Evolutionary conservation across 1,140 invertebrate genomes (phyloP).

Genomic region (Papilio machaon): DNA sequence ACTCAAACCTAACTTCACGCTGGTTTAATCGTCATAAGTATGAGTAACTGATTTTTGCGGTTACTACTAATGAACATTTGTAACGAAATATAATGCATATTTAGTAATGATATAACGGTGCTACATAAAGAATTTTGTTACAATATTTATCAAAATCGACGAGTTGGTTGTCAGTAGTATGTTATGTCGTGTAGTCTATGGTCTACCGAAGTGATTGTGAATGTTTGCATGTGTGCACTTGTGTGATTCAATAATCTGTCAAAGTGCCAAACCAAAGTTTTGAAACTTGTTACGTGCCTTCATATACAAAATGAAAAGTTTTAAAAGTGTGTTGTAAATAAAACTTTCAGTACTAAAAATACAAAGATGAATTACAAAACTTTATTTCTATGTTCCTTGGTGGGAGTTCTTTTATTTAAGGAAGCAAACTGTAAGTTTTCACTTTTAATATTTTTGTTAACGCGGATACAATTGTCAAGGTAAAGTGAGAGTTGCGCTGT

Average conservation of each 20-base stretch:
- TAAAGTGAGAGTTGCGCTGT: constrained; percentile 69
- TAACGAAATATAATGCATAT: constrained; percentile 10
- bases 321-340: constrained; percentile 45
- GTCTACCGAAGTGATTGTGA: not conserved
- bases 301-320: constrained; percentile 54
- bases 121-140: not conserved
- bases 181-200: not conserved
- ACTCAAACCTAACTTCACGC: not conserved
- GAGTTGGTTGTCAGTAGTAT: not conserved
- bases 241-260: constrained; percentile 20
- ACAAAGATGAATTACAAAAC: constrained; percentile 55
- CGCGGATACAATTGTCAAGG: constrained; percentile 71
- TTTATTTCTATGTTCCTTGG: constrained; percentile 50
- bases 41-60: constrained; percentile 10
- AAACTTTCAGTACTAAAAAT: constrained; percentile 33
- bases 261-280: constrained; percentile 25
- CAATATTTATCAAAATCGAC: not conserved
- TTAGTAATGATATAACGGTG: constrained; percentile 29
- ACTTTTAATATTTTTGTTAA: constrained; percentile 48
- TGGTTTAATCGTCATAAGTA: not conserved
- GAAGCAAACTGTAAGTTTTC: constrained; percentile 71
- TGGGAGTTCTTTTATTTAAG: constrained; percentile 50
- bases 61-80: constrained; percentile 14
- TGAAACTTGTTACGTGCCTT: constrained; percentile 31
- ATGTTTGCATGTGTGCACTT: not conserved